Evolutionary conservation across 2,888 invertebrate genomes (phyloP), one percentile per base, ranked within the genome.

Genomic region (Pherbina coryleti): DNA sequence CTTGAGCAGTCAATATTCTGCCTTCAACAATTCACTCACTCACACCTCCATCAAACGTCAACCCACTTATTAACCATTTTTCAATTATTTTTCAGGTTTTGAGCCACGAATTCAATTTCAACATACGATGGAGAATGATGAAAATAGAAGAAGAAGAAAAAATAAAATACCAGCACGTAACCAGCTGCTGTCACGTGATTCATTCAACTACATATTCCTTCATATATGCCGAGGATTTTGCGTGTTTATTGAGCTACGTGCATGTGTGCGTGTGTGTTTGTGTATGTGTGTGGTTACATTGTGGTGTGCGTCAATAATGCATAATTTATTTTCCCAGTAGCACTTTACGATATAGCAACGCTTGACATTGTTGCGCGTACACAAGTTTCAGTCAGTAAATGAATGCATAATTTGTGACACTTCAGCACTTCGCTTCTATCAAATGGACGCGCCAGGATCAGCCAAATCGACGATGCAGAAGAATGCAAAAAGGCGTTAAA

Each of bases 81-180:
- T 53, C 71, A 53, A 53, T 71, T 71, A 71, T 19, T 71, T 55
- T 19, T 34, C 71, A 71, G 17, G 34, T 22, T 49, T 44, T 67
- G 19, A 19, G 49, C 44, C n/a, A 44, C 44, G 67, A 49, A 67
- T 67, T 71, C 11, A 71, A 71, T 71, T 71, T 71, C 71, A 53
- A n/a, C 55, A 55, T 53, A 71, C 31, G 71, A 55, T 17, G 34
- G 67, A 31, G n/a, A 31, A 31, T 31, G 31, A 3, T 31, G 31
- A 31, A 31, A 31, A 31, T 31, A 31, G 31, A 31, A 31, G 5
- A 31, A 31, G 31, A 34, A n/a, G 11, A 37, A 22, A 31, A 19
- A 71, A 70, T n/a, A n/a, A n/a, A 73, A 60, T 64, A 28, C 62
- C 73, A 28, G 53, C 73, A 62, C 73, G 57, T 72, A 60, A 60